A percentile compares a stretch with the other conserved stretches of the same genome.
Conservation (phyloP, 2,113 vertebrate genomes). For the Passer montanus region DNA sequence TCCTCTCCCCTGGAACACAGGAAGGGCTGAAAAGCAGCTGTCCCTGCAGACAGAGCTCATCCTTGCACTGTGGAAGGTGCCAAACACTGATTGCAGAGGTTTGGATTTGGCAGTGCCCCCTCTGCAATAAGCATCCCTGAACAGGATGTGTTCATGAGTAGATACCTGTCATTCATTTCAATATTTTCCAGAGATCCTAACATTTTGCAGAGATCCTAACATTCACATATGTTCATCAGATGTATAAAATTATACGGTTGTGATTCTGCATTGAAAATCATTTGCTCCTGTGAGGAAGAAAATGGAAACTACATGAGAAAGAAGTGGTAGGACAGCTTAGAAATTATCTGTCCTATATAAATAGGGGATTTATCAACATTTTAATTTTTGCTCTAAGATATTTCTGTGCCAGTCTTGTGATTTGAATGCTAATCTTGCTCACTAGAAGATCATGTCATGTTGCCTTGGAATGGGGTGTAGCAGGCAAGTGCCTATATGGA, state of each 20-base stretch:
- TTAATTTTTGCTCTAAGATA: neutral
- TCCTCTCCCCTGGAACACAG: neutral
- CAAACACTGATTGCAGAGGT: neutral
- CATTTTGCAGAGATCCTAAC: neutral
- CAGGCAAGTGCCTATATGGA: neutral
- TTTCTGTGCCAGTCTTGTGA: neutral
- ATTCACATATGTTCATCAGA: neutral
- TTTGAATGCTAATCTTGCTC: neutral
- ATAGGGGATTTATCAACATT: neutral
- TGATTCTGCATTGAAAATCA: neutral
- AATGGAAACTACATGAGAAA: neutral
- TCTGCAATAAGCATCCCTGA: neutral
- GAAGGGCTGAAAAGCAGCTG: neutral
- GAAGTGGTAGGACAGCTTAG: neutral
- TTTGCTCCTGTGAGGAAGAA: neutral
- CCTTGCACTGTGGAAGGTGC: neutral
- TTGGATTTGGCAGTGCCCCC: neutral
- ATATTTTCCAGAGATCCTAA: neutral
- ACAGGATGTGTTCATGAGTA: neutral
- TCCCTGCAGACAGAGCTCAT: neutral
- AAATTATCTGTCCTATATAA: neutral
- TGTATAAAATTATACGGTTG: neutral
- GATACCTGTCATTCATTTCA: neutral
- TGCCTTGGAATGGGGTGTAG: neutral
- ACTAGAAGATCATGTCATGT: neutral